Percentiles rank a stretch among this genome's conserved stretches.
Conservation (phyloP, 1,140 invertebrate genomes). For the honey bee (Apis mellifera) region Amel_HAv3.1 CM009935.2:5921501-5922000, state of each 20-base stretch:
- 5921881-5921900: conserved; percentile 99
- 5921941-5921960: conserved; percentile 15
- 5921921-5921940: conserved; percentile 92
- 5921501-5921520: conserved; percentile 92
- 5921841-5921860: conserved; percentile 99
- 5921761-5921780: conserved; percentile 13
- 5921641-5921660: conserved; percentile 72
- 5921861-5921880: conserved; percentile 98
- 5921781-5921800: conserved; percentile 94
- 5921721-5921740: not conserved
- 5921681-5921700: conserved; percentile 76
- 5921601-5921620: not conserved
- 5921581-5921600: conserved; percentile 22
- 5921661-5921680: conserved; percentile 78
- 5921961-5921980: not conserved
- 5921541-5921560: conserved; percentile 98
- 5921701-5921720: conserved; percentile 58
- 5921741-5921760: not conserved
- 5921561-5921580: conserved; percentile 90
- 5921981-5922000: conserved; percentile 80
- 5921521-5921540: conserved; percentile 96
- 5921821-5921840: conserved; percentile 99
- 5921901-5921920: conserved; percentile 98
- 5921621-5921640: not conserved
- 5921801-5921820: conserved; percentile 99